Base-by-base conservation (phyloP, 92 coral and sea anemone species). In the Isaurus tuberculatus region DNA sequence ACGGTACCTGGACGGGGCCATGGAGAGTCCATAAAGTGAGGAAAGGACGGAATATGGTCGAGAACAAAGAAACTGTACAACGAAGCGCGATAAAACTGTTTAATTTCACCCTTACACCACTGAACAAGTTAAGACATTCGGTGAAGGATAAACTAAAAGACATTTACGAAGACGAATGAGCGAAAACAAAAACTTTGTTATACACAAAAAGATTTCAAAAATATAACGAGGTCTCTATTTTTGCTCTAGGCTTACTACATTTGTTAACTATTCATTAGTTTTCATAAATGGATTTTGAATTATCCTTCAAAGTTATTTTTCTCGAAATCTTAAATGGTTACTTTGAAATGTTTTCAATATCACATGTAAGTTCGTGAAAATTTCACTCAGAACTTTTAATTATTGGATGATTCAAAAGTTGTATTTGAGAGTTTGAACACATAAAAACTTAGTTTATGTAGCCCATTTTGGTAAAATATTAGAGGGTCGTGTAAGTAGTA, bases 1-100 rank as follows among this genome's bases (percentile, higher is more conserved):
- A 77, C 36, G 82, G 82, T 22, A 77, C 68, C 30, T 77, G 82
- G 65, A 23, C 82, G 17, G 68, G 51, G 19, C n/a, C 67, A 29
- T 77, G 82, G 49, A 77, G 36, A 32, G 69, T 55, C 9, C 67
- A 77, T 16, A 77, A 77, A 53, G 44, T 46, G 36, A 58, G 82
- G 27, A 32, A 77, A 13, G 82, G 82, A 25, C 57, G 82, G 46
- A 63, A 15, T 16, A 53, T 29, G 82, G 70, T 77, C 17, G 69
- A 77, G 31, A 57, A 63, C 17, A 57, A 51, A 63, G 82, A 77
- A 20, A 77, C 30, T 33, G 66, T 77, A 28, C 69, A 33, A 27
- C 49, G 26, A 34, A 20, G 13, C 5, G 57, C 70, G 2, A 65
- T 77, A n/a, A 55, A 53, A 31, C 82, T 77, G 53, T 27, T 55